Conservation (phyloP, 35 echinoderm and acorn worm genomes). For the Nesometra sesokonis region DNA sequence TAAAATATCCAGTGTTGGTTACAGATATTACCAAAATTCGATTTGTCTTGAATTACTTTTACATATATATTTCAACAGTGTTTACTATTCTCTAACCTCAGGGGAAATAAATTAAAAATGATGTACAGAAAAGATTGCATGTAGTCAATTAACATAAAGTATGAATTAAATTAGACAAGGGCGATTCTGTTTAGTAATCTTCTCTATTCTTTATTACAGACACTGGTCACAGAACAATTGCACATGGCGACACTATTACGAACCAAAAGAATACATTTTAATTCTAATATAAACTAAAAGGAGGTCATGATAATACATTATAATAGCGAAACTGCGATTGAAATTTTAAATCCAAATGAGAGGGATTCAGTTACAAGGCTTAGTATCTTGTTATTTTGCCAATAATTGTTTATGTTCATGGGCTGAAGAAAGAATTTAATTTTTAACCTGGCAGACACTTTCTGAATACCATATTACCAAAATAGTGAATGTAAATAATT, state of each 20-base stretch:
- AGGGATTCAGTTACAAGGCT: background rate
- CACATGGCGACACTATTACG: background rate
- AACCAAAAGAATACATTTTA: background rate
- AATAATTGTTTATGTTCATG: too few relatives aligned
- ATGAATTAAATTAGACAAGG: background rate
- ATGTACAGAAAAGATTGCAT: background rate
- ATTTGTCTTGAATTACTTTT: too few relatives aligned
- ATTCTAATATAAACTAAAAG: background rate
- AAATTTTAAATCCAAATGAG: background rate
- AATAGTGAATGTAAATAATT: too few relatives aligned
- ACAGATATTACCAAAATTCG: too few relatives aligned
- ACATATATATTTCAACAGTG: background rate
- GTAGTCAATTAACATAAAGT: background rate
- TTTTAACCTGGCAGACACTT: too few relatives aligned
- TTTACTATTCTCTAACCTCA: background rate
- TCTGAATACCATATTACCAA: too few relatives aligned
- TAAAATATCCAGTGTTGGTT: too few relatives aligned
- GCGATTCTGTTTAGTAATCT: background rate
- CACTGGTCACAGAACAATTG: background rate
- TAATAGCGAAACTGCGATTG: background rate
- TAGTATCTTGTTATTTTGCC: background rate
- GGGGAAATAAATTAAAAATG: background rate
- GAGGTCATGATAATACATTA: background rate
- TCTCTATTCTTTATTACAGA: background rate
- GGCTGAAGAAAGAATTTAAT: too few relatives aligned